Conservation (phyloP, 2,797 vertebrate species). For the Sternotherus odoratus region DNA sequence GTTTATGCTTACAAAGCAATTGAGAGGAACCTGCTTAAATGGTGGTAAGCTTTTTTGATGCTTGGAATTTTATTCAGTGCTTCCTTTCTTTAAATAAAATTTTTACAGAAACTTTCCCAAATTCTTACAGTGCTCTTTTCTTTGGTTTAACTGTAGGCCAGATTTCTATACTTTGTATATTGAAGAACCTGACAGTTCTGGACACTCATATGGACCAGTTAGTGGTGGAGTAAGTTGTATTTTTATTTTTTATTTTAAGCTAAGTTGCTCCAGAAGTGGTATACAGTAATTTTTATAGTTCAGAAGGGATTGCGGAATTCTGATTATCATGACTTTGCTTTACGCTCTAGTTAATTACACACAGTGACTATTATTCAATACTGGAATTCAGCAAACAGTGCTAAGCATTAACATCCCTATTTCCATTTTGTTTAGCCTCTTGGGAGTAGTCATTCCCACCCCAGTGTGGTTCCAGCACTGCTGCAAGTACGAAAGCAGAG, state of each 20-base stretch:
- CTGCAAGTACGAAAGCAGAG: not conserved
- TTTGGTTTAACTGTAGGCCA: conserved; percentile 82
- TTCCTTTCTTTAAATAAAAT: not conserved
- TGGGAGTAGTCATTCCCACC: not conserved
- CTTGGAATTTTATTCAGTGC: not conserved
- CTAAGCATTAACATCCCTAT: not conserved
- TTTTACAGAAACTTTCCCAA: not conserved
- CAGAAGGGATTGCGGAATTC: not conserved
- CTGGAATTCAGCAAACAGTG: not conserved
- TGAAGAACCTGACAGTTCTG: conserved; percentile 92
- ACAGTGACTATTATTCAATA: not conserved
- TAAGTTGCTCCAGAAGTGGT: not conserved
- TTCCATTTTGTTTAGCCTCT: not conserved
- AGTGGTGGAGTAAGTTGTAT: conserved; percentile 85
- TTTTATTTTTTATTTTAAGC: not conserved
- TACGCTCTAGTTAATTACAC: not conserved
- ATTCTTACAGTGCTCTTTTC: conserved; percentile 11
- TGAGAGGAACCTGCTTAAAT: not conserved
- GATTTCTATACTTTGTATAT: conserved; percentile 93
- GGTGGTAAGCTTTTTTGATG: not conserved
- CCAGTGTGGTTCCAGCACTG: not conserved
- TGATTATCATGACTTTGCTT: not conserved
- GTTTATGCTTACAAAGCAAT: too few relatives aligned
- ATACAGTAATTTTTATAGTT: not conserved
- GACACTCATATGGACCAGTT: conserved; percentile 88